A percentile compares a stretch with the other conserved stretches of the same genome.
Conservation (phyloP, 2,888 invertebrate genomes). For the Drosophila yooni region DNA sequence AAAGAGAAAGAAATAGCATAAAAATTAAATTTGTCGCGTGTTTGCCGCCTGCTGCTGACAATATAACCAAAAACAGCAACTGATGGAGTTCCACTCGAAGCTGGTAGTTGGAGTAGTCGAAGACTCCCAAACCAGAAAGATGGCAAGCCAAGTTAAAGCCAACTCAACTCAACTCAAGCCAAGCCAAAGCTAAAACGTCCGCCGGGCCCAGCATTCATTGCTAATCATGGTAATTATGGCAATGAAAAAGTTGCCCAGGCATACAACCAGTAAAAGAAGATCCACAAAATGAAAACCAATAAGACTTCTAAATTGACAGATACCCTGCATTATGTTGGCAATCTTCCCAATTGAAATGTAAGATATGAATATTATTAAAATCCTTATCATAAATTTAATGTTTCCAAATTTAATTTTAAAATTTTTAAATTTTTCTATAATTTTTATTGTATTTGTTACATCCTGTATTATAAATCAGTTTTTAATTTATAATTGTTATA, state of each 20-base stretch:
- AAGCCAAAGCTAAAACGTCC: slow-evolving; percentile 19
- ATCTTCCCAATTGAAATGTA: neutral
- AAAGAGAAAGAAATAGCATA: slow-evolving; percentile 68
- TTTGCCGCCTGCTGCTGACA: slow-evolving; percentile 74
- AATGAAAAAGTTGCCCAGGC: slow-evolving; percentile 72
- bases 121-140: slow-evolving; percentile 45
- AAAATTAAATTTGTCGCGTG: slow-evolving; percentile 79
- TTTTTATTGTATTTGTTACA: neutral
- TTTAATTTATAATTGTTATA: too few relatives aligned
- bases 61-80: slow-evolving; percentile 50
- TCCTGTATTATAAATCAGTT: too few relatives aligned
- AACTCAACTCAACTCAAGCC: slow-evolving; percentile 36
- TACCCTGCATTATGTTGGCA: slow-evolving; percentile 14
- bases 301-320: neutral
- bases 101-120: slow-evolving; percentile 15
- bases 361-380: neutral
- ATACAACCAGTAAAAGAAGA: slow-evolving; percentile 43
- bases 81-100: slow-evolving; percentile 18
- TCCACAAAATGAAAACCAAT: neutral
- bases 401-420: neutral
- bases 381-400: neutral
- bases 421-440: neutral
- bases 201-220: slow-evolving; percentile 66
- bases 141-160: slow-evolving; percentile 46
- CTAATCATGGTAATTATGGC: slow-evolving; percentile 82